Evolutionary conservation across 2,113 vertebrate species (phyloP).

Genomic region (Oreochromis spilurus): DNA sequence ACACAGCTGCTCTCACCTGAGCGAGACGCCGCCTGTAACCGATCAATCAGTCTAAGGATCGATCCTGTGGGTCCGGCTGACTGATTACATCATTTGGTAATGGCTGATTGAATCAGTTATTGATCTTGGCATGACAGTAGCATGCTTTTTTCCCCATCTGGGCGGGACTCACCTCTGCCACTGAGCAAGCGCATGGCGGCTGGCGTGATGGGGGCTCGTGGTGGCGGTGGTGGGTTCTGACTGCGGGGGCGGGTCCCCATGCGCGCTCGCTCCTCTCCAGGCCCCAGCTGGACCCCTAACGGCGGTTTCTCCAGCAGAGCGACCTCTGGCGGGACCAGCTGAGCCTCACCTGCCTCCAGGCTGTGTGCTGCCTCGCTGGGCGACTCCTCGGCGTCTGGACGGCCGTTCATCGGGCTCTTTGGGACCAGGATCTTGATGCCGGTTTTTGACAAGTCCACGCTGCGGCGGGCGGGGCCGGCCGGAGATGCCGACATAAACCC

Average conservation of each 20-base stretch:
- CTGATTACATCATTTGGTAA: background rate
- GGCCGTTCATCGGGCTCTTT: conserved; percentile 90
- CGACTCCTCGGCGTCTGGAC: conserved; percentile 83
- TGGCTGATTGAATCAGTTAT: fast-evolving
- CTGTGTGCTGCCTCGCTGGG: conserved; percentile 85
- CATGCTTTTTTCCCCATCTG: fast-evolving
- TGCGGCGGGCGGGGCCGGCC: conserved; percentile 74
- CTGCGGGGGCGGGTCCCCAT: conserved; percentile 91
- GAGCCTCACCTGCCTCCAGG: conserved; percentile 79
- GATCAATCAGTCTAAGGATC: background rate
- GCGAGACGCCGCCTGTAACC: background rate
- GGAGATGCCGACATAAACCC: background rate
- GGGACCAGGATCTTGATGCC: conserved; percentile 98
- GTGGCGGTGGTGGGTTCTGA: conserved; percentile 75
- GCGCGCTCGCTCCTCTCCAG: conserved; percentile 88
- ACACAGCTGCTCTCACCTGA: background rate
- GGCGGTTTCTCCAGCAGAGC: conserved; percentile 84
- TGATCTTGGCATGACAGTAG: background rate
- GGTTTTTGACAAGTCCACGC: conserved; percentile 88
- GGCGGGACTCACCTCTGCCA: conserved; percentile 77
- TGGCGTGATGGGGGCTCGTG: conserved; percentile 78
- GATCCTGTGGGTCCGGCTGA: background rate
- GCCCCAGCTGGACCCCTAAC: conserved; percentile 77
- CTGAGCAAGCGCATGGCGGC: conserved; percentile 79
- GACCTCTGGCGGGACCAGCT: conserved; percentile 87